phyloP scores from a whole-genome alignment of 2,113 vertebrate species.

The Halcyon malimbica region DNA sequence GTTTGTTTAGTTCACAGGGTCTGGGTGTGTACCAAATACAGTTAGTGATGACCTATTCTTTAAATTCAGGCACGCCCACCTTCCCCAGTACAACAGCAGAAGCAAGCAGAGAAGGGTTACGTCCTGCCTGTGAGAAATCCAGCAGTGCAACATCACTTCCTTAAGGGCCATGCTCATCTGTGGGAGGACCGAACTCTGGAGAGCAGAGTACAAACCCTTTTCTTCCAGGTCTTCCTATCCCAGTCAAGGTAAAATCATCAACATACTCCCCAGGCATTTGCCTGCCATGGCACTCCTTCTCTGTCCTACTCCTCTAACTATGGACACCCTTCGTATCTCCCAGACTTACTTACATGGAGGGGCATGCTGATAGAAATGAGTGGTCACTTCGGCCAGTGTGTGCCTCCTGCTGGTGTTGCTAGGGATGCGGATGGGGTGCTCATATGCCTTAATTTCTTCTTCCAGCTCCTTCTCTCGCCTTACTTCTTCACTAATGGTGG shows the following conservation, averaged over 20 bases:
- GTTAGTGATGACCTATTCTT: background rate
- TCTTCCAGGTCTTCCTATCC: background rate
- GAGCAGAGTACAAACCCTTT: background rate
- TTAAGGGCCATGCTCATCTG: background rate
- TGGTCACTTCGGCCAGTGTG: slow-evolving; percentile 91
- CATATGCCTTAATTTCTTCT: slow-evolving; percentile 76
- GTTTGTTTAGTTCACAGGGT: background rate
- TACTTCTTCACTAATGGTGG: slow-evolving; percentile 88
- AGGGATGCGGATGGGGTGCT: slow-evolving; percentile 73
- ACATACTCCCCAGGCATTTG: background rate
- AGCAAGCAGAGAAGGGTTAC: background rate
- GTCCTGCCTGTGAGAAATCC: background rate
- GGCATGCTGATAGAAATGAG: slow-evolving; percentile 84
- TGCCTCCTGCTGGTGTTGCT: slow-evolving; percentile 87
- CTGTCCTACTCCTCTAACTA: background rate
- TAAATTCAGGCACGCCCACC: background rate
- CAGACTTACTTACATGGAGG: slow-evolving; percentile 91
- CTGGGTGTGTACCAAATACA: background rate
- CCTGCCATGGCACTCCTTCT: background rate
- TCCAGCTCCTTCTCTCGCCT: slow-evolving; percentile 83
- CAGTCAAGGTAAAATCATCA: background rate
- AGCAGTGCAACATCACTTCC: background rate
- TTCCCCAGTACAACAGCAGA: background rate
- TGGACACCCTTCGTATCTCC: background rate
- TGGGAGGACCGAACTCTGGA: background rate